Evolutionary conservation across 2,113 vertebrate species (phyloP).

Genomic region (Salvelinus fontinalis): DNA sequence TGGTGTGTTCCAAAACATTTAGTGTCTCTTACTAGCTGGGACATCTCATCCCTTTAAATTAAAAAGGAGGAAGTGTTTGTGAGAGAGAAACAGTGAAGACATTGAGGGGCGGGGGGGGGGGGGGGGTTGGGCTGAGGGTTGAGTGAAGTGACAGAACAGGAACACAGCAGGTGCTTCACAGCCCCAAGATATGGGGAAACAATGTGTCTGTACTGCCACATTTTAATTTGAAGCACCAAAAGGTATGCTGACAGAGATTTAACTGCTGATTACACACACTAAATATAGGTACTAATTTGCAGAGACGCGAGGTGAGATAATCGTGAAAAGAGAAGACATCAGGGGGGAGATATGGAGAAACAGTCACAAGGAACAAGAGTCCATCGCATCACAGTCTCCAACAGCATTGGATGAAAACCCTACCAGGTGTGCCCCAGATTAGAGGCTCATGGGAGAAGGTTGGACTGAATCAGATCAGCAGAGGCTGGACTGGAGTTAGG

Average conservation of each 20-base stretch:
- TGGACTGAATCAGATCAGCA: constrained; percentile 8
- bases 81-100: background rate
- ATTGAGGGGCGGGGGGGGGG: background rate
- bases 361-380: constrained; percentile 2
- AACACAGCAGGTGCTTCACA: background rate
- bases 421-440: background rate
- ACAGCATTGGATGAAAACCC: background rate
- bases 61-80: constrained; percentile 1
- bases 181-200: constrained; percentile 12
- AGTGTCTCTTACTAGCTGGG: constrained; percentile 26
- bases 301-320: constrained; percentile 39
- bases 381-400: constrained; percentile 1
- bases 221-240: constrained; percentile 30
- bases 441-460: background rate
- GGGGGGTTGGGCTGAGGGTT: background rate
- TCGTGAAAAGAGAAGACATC: constrained; percentile 30
- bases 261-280: constrained; percentile 46
- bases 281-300: constrained; percentile 54
- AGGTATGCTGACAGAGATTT: constrained; percentile 29
- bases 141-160: background rate
- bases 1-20: constrained; percentile 5
- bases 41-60: constrained; percentile 21
- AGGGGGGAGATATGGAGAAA: constrained; percentile 33
- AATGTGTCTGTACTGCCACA: constrained; percentile 21
- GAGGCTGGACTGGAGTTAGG: background rate